These are phyloP conservation scores for Thecophora atra DNA, from an alignment of 2,888 invertebrate genomes.

Conservation along the genomic window DNA sequence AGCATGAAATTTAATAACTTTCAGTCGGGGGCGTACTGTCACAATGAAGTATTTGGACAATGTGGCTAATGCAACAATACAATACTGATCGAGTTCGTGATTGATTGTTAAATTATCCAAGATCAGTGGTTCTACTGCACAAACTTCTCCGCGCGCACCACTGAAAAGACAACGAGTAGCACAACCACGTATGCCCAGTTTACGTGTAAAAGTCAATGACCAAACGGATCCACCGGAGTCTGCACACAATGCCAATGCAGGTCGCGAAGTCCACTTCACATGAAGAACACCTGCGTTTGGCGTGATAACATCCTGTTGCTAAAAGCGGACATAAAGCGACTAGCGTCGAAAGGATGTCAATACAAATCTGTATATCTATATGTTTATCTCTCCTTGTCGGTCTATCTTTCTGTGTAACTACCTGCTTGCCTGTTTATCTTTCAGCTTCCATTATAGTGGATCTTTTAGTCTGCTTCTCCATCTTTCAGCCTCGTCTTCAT, in stretches of 20 bases:
- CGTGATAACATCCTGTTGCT: slow-evolving; percentile 85
- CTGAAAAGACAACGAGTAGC: slow-evolving; percentile 95
- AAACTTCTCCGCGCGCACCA: slow-evolving; percentile 95
- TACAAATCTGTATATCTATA: not conserved
- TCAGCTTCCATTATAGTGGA: too few species aligned
- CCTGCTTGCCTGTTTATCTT: not conserved
- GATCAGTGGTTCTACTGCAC: slow-evolving; percentile 75
- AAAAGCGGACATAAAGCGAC: too few species aligned
- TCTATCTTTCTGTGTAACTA: too few species aligned
- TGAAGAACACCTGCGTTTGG: slow-evolving; percentile 85
- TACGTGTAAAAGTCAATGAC: slow-evolving; percentile 87
- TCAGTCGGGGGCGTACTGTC: slow-evolving; percentile 78
- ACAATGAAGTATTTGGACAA: slow-evolving; percentile 84
- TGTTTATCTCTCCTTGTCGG: not conserved
- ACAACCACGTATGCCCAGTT: slow-evolving; percentile 87
- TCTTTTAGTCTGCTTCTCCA: not conserved
- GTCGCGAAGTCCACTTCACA: slow-evolving; percentile 73
- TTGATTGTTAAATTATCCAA: slow-evolving; percentile 65
- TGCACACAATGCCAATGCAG: slow-evolving; percentile 80
- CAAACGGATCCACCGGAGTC: slow-evolving; percentile 97
- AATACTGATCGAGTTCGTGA: slow-evolving; percentile 77
- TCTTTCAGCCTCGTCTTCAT: not conserved
- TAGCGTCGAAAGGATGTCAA: not conserved
- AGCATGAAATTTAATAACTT: slow-evolving; percentile 80
- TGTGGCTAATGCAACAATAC: slow-evolving; percentile 92